Conservation (phyloP, 2,797 vertebrate species). For the Brachyalestes nurse region DNA sequence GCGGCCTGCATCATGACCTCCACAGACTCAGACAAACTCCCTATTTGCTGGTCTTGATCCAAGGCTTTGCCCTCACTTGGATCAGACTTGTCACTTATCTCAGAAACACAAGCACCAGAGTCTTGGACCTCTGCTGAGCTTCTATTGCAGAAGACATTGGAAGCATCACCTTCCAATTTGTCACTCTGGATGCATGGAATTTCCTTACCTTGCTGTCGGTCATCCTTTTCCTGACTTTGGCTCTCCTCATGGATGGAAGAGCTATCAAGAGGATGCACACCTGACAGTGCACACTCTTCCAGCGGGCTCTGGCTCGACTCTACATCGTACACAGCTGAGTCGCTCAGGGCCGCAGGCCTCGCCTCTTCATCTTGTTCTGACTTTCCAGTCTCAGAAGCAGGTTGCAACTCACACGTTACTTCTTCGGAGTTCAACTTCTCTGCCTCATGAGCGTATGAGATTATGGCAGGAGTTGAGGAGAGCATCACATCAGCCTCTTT, state of each 20-base stretch:
- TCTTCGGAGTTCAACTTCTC: conserved; percentile 40
- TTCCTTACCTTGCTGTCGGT: neutral
- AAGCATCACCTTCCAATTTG: neutral
- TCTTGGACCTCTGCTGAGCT: conserved; percentile 14
- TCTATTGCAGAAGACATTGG: conserved; percentile 13
- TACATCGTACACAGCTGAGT: conserved; percentile 44
- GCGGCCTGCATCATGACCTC: conserved; percentile 29
- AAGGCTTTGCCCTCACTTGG: neutral
- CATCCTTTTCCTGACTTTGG: conserved; percentile 17
- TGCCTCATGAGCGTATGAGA: conserved; percentile 23
- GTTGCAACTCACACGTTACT: conserved; percentile 14
- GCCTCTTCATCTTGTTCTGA: conserved; percentile 3
- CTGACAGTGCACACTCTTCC: conserved; percentile 48
- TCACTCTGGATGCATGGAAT: conserved; percentile 2
- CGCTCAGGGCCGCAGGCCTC: conserved; percentile 10
- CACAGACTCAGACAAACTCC: conserved; percentile 22
- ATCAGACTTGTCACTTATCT: conserved; percentile 17
- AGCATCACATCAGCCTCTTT: conserved; percentile 36
- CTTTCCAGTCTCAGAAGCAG: conserved; percentile 7
- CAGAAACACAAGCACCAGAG: conserved; percentile 36
- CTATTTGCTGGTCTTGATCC: conserved; percentile 10
- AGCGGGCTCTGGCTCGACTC: conserved; percentile 45
- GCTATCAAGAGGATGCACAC: conserved; percentile 61
- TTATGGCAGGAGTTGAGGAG: conserved; percentile 54
- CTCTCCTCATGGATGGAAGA: conserved; percentile 62